Conservation (phyloP, 2,888 invertebrate genomes). For the Acronicta psi region DNA sequence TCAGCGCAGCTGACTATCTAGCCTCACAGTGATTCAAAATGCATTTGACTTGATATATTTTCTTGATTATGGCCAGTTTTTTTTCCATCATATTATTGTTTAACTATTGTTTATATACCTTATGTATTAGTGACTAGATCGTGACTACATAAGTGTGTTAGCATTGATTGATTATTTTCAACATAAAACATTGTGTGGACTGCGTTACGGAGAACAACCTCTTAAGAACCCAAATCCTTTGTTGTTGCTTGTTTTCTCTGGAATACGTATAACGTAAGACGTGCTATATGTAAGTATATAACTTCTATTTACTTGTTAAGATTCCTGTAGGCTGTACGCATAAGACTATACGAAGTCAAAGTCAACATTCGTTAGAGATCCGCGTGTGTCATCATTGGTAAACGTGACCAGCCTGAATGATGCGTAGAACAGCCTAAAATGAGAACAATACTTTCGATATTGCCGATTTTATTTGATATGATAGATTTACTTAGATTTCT, state of each 20-base stretch:
- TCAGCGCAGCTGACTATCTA: too few species aligned
- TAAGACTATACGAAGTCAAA: constrained; percentile 62
- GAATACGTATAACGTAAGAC: background rate
- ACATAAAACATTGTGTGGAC: too few species aligned
- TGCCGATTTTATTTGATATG: background rate
- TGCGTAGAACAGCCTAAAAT: constrained; percentile 41
- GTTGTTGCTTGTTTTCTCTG: constrained; percentile 2
- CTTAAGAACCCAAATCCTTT: too few species aligned
- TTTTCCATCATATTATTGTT: too few species aligned
- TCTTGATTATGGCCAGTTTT: too few species aligned
- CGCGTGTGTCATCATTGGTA: constrained; percentile 77
- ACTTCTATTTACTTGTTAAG: constrained; percentile 39
- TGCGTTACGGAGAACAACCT: too few species aligned
- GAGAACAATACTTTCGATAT: constrained; percentile 30
- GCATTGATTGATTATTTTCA: too few species aligned
- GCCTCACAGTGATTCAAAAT: too few species aligned
- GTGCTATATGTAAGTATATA: constrained; percentile 1
- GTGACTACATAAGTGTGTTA: too few species aligned
- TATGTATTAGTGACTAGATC: too few species aligned
- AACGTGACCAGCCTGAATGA: constrained; percentile 75
- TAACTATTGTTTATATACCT: too few species aligned
- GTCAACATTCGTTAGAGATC: constrained; percentile 84
- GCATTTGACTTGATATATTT: too few species aligned
- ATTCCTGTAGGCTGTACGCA: constrained; percentile 42
- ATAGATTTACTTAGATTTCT: constrained; percentile 5